Evolutionary conservation across 2,113 vertebrate genomes (phyloP), one percentile per base, ranked within the genome.

Genomic region (Tachycineta bicolor): DNA sequence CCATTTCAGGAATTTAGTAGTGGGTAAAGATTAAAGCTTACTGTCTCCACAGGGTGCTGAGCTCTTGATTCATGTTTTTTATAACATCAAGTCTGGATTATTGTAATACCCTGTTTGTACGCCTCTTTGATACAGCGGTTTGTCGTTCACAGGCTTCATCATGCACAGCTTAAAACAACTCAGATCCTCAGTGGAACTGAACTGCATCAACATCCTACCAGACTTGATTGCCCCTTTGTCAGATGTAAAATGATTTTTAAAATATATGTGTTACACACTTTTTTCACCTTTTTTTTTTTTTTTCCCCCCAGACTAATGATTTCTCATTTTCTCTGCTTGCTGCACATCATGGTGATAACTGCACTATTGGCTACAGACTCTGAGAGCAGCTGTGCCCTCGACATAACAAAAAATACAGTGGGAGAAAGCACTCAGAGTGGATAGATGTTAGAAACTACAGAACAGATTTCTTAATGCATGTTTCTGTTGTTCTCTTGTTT

Each of bases 11-110:
- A 96, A 97, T 97, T 97, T 94, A 96, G 84, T 73, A 88, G 82
- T 80, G 86, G 71, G 91, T 96, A 91, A 96, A 96, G 96, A 97
- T 97, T 97, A 97, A 97, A 96, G 97, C 96, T 97, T 96, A 94
- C 96, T 96, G 93, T 97, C 96, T 97, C 96, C 96, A 94, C 95
- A 93, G 93, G 94, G 93, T 95, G 77, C 89, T 95, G 94, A 97
- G 95, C 96, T 97, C 91, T 80, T 94, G 95, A 96, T 97, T 97
- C 96, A 95, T 88, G 91, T 81, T 91, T 95, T 94, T 95, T 84
- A 77, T 67, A 92, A 86, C 94, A 93, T 91, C 93, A 94, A 96
- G 77, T 96, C 94, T 92, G 96, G 96, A 97, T 97, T 97, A 97
- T 95, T 96, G 96, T 97, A 97, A 97, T 96, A 94, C 96, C 69